Percentiles rank a stretch among this genome's conserved stretches.
Evolutionary conservation across 37 sponge, comb jelly and placozoan genomes (phyloP).

Genomic region (Crambe crambe): DNA sequence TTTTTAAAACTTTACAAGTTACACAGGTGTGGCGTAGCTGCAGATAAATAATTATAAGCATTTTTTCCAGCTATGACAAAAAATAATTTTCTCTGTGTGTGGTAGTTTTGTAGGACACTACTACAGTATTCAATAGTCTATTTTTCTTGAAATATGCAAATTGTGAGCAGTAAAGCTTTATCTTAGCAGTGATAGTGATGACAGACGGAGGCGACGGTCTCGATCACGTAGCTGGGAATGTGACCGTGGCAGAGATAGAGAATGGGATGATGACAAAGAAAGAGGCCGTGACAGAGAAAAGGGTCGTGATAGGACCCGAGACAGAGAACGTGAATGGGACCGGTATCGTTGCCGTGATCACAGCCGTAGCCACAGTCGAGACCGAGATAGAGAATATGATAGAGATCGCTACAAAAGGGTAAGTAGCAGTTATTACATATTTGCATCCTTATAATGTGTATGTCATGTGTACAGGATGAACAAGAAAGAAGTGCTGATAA

Average conservation of each 20-base stretch:
- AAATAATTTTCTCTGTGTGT: too few species aligned
- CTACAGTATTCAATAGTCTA: too few species aligned
- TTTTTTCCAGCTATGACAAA: too few species aligned
- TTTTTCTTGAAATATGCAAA: too few species aligned
- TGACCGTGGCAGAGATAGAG: neutral
- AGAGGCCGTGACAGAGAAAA: neutral
- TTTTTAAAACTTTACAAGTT: too few species aligned
- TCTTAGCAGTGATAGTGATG: neutral
- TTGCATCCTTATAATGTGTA: too few species aligned
- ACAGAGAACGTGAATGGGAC: neutral
- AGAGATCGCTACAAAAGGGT: slow-evolving; percentile 10
- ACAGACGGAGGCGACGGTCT: neutral
- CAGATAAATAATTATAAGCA: too few species aligned
- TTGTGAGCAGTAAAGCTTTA: too few species aligned
- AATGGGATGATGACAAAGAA: neutral
- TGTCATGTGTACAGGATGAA: neutral
- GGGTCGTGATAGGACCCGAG: neutral
- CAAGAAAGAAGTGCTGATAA: neutral
- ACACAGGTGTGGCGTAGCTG: too few species aligned
- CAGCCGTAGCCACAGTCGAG: slow-evolving; percentile 27
- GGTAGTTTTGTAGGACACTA: too few species aligned
- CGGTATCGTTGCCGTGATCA: neutral
- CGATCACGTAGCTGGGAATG: slow-evolving; percentile 12
- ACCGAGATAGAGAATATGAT: slow-evolving; percentile 2
- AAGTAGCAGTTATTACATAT: too few species aligned